Conservation (phyloP, 1,140 invertebrate genomes). For the Trachymyrmex cornetzi region DNA sequence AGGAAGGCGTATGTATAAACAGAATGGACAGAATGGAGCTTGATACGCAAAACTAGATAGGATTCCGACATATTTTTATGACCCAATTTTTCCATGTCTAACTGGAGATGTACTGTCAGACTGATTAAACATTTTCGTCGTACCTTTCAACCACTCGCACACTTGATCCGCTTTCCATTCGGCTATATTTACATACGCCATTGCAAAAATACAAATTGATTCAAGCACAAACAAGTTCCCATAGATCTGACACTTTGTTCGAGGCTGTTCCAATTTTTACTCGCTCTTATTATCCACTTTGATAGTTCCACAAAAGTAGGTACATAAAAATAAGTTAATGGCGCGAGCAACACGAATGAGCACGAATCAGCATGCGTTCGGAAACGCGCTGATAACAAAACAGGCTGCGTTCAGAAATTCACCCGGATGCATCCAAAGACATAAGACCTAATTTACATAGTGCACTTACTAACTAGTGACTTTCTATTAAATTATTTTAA, state of each 20-base stretch:
- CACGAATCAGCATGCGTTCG: too few species aligned
- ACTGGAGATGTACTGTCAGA: not conserved
- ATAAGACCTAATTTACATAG: too few species aligned
- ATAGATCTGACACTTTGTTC: not conserved
- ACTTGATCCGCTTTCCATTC: conserved; percentile 98
- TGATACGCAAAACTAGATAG: conserved; percentile 49
- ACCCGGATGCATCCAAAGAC: too few species aligned
- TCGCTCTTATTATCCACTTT: too few species aligned
- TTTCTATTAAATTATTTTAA: too few species aligned
- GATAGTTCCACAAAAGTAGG: too few species aligned
- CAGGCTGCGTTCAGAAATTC: too few species aligned
- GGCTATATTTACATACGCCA: conserved; percentile 95
- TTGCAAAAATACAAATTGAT: conserved; percentile 77
- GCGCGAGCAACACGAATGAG: too few species aligned
- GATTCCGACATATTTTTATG: conserved; percentile 11
- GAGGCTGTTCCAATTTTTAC: conserved; percentile 38
- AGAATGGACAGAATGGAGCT: conserved; percentile 33
- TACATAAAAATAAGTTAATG: too few species aligned
- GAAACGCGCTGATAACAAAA: too few species aligned
- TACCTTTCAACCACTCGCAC: conserved; percentile 96
- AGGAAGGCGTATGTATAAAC: not conserved
- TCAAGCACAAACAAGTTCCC: conserved; percentile 50
- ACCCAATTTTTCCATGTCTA: not conserved
- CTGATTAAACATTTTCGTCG: conserved; percentile 48
- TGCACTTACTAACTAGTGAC: too few species aligned